A percentile compares a stretch with the other conserved stretches of the same genome.
Conservation (phyloP, 2,113 vertebrate genomes). For the Brachyistius frenatus region DNA sequence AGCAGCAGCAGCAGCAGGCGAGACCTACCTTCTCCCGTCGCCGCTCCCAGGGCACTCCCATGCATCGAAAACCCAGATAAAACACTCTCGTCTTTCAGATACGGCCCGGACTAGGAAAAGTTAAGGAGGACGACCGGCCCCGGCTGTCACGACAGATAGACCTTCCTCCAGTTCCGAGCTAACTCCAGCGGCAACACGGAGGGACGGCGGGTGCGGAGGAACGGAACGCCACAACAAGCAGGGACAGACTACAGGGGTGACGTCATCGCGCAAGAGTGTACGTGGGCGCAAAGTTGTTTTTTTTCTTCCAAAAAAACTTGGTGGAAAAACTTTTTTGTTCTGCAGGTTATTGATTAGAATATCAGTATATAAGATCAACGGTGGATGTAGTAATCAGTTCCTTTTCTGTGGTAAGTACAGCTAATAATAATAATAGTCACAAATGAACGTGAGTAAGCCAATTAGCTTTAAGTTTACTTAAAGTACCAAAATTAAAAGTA, state of each 20-base stretch:
- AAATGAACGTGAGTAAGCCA: too few relatives aligned
- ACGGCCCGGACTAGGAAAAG: constrained; percentile 33
- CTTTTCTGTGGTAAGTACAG: too few relatives aligned
- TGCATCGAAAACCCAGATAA: constrained; percentile 71
- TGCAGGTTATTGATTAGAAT: too few relatives aligned
- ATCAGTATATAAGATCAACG: too few relatives aligned
- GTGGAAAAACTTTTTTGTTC: too few relatives aligned
- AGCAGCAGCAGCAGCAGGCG: constrained; percentile 16
- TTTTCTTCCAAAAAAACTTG: constrained; percentile 24
- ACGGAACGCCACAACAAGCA: constrained; percentile 66
- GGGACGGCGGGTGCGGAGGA: constrained; percentile 72
- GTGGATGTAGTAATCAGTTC: too few relatives aligned
- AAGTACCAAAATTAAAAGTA: too few relatives aligned
- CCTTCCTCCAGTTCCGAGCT: constrained; percentile 35
- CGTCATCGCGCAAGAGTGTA: constrained; percentile 74
- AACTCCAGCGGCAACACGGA: constrained; percentile 62
- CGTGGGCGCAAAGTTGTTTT: constrained; percentile 50
- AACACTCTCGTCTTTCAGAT: constrained; percentile 38
- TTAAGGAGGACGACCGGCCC: constrained; percentile 13
- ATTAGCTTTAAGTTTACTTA: too few relatives aligned
- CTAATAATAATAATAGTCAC: too few relatives aligned
- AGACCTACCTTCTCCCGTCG: constrained; percentile 81
- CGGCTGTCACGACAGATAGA: constrained; percentile 57
- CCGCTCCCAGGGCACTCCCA: constrained; percentile 79
- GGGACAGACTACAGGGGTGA: constrained; percentile 62